Base-by-base conservation (phyloP, 2,797 vertebrate species). In the Cyprinella venusta region DNA sequence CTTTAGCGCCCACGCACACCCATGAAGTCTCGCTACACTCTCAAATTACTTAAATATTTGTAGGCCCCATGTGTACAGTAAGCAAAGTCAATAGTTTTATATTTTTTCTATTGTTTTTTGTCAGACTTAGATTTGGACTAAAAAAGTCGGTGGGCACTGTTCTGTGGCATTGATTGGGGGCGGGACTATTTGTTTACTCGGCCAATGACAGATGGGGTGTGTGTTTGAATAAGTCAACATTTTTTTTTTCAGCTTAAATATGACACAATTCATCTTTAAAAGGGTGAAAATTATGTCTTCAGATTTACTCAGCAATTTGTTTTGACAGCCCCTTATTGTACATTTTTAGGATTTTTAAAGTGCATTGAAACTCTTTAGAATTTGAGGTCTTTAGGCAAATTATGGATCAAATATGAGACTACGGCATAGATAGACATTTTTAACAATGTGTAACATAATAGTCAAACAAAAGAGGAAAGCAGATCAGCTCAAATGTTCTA, bases 381-480 rank as follows among this genome's bases (percentile, higher is more conserved):
- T 19, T 8, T 30, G 2, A 30, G 7, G 45, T 54, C 13, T 80
- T 80, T 70, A 13, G 42, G 24, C n/a, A 80, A 56, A 67, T 54
- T 7, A 38, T 26, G 16, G 36, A 42, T 80, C 12, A 48, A 61
- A 59, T 45, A 36, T 59, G 38, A 61, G 78, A 70, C 24, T 69
- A 33, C 0, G 24, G 50, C 21, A 59, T 45, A 45, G 65, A 80
- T 30, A 71, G 40, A 36, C 13, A 45, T 71, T 48, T 81, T 36
- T 72, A 74, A 81, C 59, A 65, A 26, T 26, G 15, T 63, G 42
- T 19, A 52, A 52, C 45, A 50, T 61, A 21, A 75, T 54, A 82
- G 70, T 65, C 61, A 75, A 82, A 67, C 4, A 56, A 19, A 82
- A 75, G 42, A 38, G 8, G 56, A 64, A 81, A 64, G 56, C 42